A percentile compares a stretch with the other conserved stretches of the same genome.
Conservation (phyloP, 2,797 vertebrate species). For the Cuculus canorus region DNA sequence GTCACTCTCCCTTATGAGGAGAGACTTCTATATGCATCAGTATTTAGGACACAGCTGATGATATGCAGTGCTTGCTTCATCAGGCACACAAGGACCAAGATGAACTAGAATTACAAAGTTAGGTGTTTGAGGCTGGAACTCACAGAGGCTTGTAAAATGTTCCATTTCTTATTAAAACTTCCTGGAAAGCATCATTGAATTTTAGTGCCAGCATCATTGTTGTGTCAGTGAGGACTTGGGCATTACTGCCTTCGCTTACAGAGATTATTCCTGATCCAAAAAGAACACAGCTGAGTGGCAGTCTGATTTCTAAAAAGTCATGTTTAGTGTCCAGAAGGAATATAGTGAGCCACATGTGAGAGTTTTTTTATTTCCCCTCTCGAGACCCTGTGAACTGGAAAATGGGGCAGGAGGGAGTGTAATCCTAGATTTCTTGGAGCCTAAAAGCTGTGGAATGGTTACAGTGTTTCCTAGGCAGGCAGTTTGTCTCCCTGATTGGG, state of each 20-base stretch:
- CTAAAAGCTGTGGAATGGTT: neutral
- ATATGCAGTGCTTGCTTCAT: neutral
- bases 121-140: neutral
- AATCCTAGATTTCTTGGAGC: neutral
- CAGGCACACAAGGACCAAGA: neutral
- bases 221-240: neutral
- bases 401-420: neutral
- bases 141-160: neutral
- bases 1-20: neutral
- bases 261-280: neutral
- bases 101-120: neutral
- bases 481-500: neutral
- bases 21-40: neutral
- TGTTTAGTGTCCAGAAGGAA: neutral
- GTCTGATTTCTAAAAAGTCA: neutral
- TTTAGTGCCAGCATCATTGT: neutral
- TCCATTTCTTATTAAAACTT: neutral
- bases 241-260: neutral
- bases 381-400: neutral
- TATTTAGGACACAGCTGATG: fast-evolving
- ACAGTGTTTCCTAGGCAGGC: neutral
- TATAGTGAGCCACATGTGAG: neutral
- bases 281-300: neutral
- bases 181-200: neutral
- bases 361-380: neutral